These are phyloP conservation scores for Sussaba pulchella DNA, from an alignment of 2,888 invertebrate species.

Conservation along the genomic window DNA sequence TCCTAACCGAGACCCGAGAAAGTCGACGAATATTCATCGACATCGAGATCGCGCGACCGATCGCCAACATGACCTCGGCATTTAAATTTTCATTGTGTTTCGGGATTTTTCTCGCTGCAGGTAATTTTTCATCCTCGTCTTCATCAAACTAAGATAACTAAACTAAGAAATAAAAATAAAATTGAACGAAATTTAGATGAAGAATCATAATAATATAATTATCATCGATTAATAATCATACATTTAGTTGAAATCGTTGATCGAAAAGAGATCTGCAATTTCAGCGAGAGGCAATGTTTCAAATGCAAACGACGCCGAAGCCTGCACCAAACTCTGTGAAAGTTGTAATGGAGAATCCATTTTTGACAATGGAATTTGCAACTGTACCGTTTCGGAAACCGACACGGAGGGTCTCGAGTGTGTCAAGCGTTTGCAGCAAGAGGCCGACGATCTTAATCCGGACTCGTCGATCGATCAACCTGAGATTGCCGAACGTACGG, in stretches of 20 bases:
- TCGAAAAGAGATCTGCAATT: conserved; percentile 7
- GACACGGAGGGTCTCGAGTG: conserved; percentile 69
- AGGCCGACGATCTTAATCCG: conserved; percentile 63
- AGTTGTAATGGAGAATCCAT: conserved; percentile 68
- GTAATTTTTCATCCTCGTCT: conserved; percentile 17
- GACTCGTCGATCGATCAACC: conserved; percentile 54
- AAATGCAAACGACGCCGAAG: conserved; percentile 61
- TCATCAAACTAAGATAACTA: background rate
- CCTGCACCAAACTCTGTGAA: conserved; percentile 71
- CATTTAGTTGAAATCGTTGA: background rate
- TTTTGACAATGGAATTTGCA: conserved; percentile 69
- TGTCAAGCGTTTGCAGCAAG: conserved; percentile 64
- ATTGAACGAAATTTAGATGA: background rate
- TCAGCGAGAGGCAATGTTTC: conserved; percentile 61
- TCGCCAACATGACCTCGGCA: conserved; percentile 32
- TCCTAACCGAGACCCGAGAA: background rate
- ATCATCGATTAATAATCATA: background rate
- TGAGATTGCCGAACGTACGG: conserved; percentile 50
- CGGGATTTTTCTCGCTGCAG: conserved; percentile 37
- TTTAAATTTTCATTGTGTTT: conserved; percentile 35
- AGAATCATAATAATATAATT: background rate
- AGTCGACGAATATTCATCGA: background rate
- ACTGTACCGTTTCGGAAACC: conserved; percentile 68
- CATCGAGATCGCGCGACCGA: background rate
- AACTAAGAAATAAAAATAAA: background rate